Evolutionary conservation across 2,113 vertebrate species (phyloP).

Genomic region (Megaleporinus macrocephalus): DNA sequence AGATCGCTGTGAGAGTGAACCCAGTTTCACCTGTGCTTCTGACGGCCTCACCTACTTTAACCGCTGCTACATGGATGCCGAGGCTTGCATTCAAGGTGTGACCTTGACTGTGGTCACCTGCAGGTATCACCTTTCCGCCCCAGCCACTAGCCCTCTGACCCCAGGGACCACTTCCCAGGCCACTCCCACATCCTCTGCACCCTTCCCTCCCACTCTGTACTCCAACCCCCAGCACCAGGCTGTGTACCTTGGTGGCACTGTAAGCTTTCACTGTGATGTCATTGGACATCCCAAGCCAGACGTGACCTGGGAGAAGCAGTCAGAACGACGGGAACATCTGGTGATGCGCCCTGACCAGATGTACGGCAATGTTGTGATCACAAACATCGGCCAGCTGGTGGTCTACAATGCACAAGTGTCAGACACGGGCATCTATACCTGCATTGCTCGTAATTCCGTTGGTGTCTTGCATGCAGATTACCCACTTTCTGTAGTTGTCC

Average conservation of each 20-base stretch:
- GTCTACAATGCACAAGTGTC: slow-evolving; percentile 91
- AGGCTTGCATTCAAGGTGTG: slow-evolving; percentile 89
- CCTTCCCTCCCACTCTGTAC: slow-evolving; percentile 86
- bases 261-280: slow-evolving; percentile 93
- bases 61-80: slow-evolving; percentile 96
- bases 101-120: slow-evolving; percentile 86
- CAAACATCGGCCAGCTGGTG: slow-evolving; percentile 95
- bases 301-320: slow-evolving; percentile 96
- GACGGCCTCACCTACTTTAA: slow-evolving; percentile 98
- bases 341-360: slow-evolving; percentile 96
- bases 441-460: slow-evolving; percentile 84
- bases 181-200: slow-evolving; percentile 74
- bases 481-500: slow-evolving; percentile 86
- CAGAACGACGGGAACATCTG: slow-evolving; percentile 82
- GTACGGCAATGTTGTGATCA: slow-evolving; percentile 96
- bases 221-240: slow-evolving; percentile 90
- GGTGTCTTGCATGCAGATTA: slow-evolving; percentile 90
- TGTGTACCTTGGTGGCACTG: slow-evolving; percentile 85
- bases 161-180: slow-evolving; percentile 85
- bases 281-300: slow-evolving; percentile 87
- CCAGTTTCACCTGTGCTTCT: slow-evolving; percentile 94
- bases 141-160: slow-evolving; percentile 84
- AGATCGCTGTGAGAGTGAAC: slow-evolving; percentile 94
- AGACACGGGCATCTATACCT: slow-evolving; percentile 93
- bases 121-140: slow-evolving; percentile 88